Conservation (phyloP, 1,140 invertebrate genomes). For the Drosophila kohkoa region DNA sequence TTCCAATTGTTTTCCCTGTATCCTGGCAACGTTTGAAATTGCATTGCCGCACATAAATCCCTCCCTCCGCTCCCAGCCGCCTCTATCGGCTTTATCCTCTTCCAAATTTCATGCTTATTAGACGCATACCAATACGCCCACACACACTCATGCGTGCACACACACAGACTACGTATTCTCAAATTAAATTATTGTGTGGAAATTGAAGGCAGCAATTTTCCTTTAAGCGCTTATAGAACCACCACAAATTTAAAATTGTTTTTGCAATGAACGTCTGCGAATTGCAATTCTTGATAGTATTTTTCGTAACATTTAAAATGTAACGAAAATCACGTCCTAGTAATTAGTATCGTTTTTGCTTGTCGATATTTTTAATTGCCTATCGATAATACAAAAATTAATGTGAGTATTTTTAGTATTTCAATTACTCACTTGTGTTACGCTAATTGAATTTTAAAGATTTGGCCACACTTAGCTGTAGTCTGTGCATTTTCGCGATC, state of each 20-base stretch:
- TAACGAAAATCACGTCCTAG: too few relatives aligned
- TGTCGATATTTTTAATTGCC: too few relatives aligned
- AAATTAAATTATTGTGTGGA: slow-evolving; percentile 10
- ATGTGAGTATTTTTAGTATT: slow-evolving; percentile 6
- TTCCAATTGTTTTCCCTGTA: slow-evolving; percentile 27
- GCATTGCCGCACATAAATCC: not conserved
- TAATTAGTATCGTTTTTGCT: too few relatives aligned
- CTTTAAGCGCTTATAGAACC: not conserved
- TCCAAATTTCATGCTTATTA: slow-evolving; percentile 1
- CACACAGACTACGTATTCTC: not conserved
- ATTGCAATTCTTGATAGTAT: too few relatives aligned
- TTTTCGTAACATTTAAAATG: too few relatives aligned
- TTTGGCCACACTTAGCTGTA: slow-evolving; percentile 16
- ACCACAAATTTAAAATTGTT: too few relatives aligned
- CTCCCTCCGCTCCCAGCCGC: not conserved
- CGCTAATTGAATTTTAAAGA: too few relatives aligned
- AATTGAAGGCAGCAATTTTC: not conserved
- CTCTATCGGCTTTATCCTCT: not conserved
- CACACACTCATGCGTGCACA: not conserved
- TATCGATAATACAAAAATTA: too few relatives aligned
- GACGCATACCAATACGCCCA: not conserved
- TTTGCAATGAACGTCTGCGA: too few relatives aligned
- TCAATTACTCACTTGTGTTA: not conserved
- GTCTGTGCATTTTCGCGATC: not conserved
- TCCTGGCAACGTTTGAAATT: slow-evolving; percentile 31